Conservation (phyloP, 2,113 vertebrate species). For the Apteryx mantelli region DNA sequence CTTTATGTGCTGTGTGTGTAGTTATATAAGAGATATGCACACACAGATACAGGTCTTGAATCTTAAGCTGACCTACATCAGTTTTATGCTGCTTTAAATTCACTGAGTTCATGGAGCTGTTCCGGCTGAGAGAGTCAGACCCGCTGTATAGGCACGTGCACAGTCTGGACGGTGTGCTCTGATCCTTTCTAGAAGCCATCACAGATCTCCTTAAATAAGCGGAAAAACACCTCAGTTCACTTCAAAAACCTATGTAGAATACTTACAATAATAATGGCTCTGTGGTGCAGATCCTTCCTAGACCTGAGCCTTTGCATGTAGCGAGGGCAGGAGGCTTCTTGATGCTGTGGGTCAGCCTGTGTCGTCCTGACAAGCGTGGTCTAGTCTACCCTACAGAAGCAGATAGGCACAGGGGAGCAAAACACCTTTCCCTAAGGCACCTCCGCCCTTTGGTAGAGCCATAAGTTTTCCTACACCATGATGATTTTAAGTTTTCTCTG, state of each 20-base stretch:
- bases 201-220: background rate
- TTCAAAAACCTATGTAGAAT: background rate
- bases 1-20: background rate
- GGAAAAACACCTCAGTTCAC: background rate
- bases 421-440: background rate
- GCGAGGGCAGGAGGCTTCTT: background rate
- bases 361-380: background rate
- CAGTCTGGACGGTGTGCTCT: background rate
- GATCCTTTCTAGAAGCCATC: background rate
- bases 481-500: background rate
- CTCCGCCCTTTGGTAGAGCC: background rate
- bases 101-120: background rate
- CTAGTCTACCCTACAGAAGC: background rate
- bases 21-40: background rate
- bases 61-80: background rate
- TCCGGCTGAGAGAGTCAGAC: background rate
- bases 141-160: fast-evolving
- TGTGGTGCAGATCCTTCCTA: background rate
- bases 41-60: background rate
- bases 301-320: background rate
- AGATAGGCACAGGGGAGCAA: background rate
- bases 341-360: background rate
- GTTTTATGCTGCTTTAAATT: background rate
- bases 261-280: background rate
- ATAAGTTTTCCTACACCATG: background rate